Conservation (phyloP, 2,113 vertebrate genomes). For the Silurus glanis region DNA sequence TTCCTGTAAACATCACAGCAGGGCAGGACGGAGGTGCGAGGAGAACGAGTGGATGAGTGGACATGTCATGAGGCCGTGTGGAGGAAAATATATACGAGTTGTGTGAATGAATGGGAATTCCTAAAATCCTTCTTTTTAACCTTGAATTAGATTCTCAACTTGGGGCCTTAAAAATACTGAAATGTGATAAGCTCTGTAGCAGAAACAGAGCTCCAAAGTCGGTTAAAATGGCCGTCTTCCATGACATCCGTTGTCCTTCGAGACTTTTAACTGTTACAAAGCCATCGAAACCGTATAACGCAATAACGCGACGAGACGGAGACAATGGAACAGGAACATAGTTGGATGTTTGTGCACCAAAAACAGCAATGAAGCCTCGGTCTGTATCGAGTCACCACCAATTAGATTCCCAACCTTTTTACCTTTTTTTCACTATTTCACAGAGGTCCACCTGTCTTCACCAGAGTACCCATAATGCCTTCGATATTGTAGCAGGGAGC, state of each 20-base stretch:
- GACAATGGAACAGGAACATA: not conserved
- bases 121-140: too few relatives aligned
- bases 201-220: too few relatives aligned
- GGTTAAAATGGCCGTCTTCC: too few relatives aligned
- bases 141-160: too few relatives aligned
- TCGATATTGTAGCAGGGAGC: conserved; percentile 11
- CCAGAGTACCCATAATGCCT: not conserved
- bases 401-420: not conserved
- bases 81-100: too few relatives aligned
- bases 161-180: too few relatives aligned
- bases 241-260: too few relatives aligned
- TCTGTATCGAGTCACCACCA: not conserved
- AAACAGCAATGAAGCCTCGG: not conserved
- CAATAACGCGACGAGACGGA: not conserved
- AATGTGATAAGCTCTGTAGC: too few relatives aligned
- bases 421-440: not conserved
- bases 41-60: not conserved
- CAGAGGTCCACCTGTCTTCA: not conserved
- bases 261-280: too few relatives aligned
- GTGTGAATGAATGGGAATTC: too few relatives aligned
- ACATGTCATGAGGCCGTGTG: not conserved
- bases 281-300: too few relatives aligned
- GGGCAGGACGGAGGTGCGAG: not conserved
- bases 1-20: not conserved
- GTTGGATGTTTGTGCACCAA: not conserved